Conservation (phyloP, 1,140 invertebrate species). For the Brachionus rubens region DNA sequence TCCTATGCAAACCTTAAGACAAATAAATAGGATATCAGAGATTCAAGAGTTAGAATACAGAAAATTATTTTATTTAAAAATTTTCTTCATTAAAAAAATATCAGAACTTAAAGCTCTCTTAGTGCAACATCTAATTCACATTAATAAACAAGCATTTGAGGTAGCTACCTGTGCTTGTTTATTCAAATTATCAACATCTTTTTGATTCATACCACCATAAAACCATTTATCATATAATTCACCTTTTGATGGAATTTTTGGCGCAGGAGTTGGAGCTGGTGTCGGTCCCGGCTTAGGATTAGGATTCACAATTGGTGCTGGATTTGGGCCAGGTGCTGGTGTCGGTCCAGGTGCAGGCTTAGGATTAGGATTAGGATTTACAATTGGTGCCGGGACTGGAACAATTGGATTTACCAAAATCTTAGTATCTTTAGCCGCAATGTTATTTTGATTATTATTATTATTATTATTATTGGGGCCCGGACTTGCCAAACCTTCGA, state of each 20-base stretch:
- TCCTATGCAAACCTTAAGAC: no score
- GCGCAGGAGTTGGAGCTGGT: background rate
- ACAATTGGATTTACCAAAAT: background rate
- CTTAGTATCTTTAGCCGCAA: background rate
- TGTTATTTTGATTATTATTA: background rate
- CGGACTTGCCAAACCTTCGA: background rate
- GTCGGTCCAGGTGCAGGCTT: background rate
- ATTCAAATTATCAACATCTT: background rate
- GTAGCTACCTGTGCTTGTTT: background rate
- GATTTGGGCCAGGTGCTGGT: background rate
- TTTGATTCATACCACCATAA: constrained; percentile 30
- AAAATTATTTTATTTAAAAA: no score
- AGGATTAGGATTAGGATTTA: background rate
- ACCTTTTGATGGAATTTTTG: background rate
- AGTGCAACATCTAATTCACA: no score
- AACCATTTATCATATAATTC: constrained; percentile 39
- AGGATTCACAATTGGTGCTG: background rate
- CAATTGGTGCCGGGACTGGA: no score
- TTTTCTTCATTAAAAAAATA: no score
- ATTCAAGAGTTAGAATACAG: no score
- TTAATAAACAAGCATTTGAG: constrained; percentile 2
- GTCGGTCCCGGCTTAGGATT: background rate
- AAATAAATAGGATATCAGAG: no score
- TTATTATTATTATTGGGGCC: background rate
- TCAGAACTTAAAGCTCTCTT: no score